Evolutionary conservation across 2,113 vertebrate genomes (phyloP).

Genomic region (Erythrocercus mccallii): DNA sequence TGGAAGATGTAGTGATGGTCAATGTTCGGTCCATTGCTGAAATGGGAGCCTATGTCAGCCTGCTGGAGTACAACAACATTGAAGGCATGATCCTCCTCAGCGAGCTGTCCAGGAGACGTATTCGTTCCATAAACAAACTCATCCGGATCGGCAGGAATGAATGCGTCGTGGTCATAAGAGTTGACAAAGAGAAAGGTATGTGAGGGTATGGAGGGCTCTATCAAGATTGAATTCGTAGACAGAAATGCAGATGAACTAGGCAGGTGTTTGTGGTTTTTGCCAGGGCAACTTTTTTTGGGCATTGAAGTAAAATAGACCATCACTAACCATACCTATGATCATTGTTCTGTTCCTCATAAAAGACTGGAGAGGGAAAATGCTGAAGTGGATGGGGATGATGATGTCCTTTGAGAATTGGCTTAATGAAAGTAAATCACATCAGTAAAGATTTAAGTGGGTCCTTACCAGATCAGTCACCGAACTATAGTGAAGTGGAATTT

Average conservation of each 20-base stretch:
- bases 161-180: conserved; percentile 96
- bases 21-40: conserved; percentile 97
- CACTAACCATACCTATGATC: accelerated
- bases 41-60: conserved; percentile 98
- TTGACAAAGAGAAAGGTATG: conserved; percentile 97
- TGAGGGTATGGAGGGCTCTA: neutral
- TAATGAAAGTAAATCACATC: neutral
- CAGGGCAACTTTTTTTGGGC: neutral
- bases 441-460: neutral
- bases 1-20: conserved; percentile 99
- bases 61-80: conserved; percentile 98
- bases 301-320: neutral
- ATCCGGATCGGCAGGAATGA: conserved; percentile 97
- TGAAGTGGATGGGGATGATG: too few species aligned
- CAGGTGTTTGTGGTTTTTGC: neutral
- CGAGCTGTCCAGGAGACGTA: conserved; percentile 92
- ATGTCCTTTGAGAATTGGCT: neutral
- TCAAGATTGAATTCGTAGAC: neutral
- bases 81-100: conserved; percentile 99
- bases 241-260: neutral
- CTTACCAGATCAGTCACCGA: neutral
- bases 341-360: neutral
- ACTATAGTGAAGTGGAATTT: neutral
- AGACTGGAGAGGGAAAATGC: too few species aligned
- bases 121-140: conserved; percentile 98